Base-by-base conservation (phyloP, 2,113 vertebrate species). In the Poeciliopsis occidentalis region DNA sequence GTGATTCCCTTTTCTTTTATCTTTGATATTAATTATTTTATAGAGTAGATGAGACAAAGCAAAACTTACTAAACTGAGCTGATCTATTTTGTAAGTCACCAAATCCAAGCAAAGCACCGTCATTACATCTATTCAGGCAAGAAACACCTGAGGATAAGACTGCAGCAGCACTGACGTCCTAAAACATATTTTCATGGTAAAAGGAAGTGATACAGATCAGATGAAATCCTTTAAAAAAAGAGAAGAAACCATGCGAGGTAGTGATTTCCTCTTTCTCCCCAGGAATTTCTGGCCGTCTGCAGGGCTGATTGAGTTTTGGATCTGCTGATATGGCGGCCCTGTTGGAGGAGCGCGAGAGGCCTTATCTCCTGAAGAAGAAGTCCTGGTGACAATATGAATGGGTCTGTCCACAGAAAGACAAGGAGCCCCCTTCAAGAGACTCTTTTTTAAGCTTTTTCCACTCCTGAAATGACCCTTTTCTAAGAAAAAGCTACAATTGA, bases 341-440 rank as follows among this genome's bases (percentile, higher is more conserved):
- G 65, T 37, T 12, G 15, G 80, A 75, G 71, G 75, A 71, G 75
- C 15, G 10, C 47, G 22, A 64, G 60, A 41, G 29, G 30, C 67
- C 85, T 90, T 85, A 91, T 92, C 89, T 88, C 57, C 66, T 78
- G 71, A 11, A 27, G 67, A 81, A 86, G 75, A 85, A 81, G 81
- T 88, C 75, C 44, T 1, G 2, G 13, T 57, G 67, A 81, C 85
- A 80, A 88, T 81, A 76, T 29, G 27, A 67, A 72, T 83, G 63
- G 75, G 72, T 81, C 66, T 60, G 70, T 79, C 69, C 34, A 66
- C 69, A 85, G 67, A 76, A 77, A 79, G 70, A 51, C 78, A 76
- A 26, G 7, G 41, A 81, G 65, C 69, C 80, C 51, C 39, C 60
- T 73, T 80, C 29, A 30, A 71, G 44, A 70, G 31, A 64, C 44